Conservation (phyloP, 2,888 invertebrate genomes). For the Azorinus chamasolen region DNA sequence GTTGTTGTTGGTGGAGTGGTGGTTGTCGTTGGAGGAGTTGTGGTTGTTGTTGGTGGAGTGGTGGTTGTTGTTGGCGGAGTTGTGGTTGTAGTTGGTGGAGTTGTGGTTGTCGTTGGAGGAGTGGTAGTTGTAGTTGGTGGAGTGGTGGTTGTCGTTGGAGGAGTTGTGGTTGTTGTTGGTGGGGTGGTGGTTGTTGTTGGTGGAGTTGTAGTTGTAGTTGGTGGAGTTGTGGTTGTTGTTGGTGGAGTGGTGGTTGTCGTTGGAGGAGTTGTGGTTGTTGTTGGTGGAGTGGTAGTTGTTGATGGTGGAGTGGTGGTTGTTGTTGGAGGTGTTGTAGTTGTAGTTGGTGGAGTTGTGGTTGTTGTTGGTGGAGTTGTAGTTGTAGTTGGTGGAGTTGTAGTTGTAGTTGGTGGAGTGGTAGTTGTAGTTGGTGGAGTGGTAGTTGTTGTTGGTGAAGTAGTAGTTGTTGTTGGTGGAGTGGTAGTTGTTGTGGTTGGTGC, state of each 20-base stretch:
- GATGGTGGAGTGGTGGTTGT: background rate
- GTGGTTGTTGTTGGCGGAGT: background rate
- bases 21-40: background rate
- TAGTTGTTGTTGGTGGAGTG: constrained; percentile 3
- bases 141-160: background rate
- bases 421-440: background rate
- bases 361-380: background rate
- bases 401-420: background rate
- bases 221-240: background rate
- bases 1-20: background rate
- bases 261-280: background rate
- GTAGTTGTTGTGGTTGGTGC: background rate
- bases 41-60: background rate
- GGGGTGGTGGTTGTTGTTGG: background rate
- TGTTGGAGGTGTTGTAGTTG: background rate
- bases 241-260: background rate
- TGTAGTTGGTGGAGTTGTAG: background rate
- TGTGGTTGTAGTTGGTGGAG: background rate
- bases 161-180: background rate
- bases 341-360: background rate
- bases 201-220: background rate
- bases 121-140: constrained; percentile 3
- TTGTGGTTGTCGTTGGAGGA: too few relatives aligned
- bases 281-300: background rate
- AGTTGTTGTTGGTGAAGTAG: background rate